A percentile compares a stretch with the other conserved stretches of the same genome.
Evolutionary conservation across 30 jellyfish, hydroid and myxozoan genomes (phyloP).

Genomic region (Cassiopea andromeda): DNA sequence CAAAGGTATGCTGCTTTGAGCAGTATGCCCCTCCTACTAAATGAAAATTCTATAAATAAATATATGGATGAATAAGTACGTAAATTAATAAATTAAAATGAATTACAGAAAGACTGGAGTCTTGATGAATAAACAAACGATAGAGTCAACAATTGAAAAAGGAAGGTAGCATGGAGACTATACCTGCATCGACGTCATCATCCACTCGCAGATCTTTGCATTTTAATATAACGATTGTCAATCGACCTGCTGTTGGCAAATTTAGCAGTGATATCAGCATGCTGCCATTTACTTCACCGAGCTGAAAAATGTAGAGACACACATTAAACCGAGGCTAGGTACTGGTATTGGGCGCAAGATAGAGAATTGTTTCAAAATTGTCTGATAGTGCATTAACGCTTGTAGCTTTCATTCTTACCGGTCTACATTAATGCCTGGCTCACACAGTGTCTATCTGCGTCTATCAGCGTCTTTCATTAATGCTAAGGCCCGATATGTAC

Average conservation of each 20-base stretch:
- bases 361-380: too few relatives aligned
- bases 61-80: neutral
- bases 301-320: slow-evolving; percentile 46
- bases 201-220: slow-evolving; percentile 75
- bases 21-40: too few relatives aligned
- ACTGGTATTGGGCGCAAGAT: neutral
- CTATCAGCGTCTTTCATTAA: too few relatives aligned
- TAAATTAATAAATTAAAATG: neutral
- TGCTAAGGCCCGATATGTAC: too few relatives aligned
- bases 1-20: too few relatives aligned
- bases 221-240: slow-evolving; percentile 72
- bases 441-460: too few relatives aligned
- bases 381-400: too few relatives aligned
- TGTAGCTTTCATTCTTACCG: too few relatives aligned
- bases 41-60: too few relatives aligned
- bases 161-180: neutral
- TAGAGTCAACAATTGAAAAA: neutral
- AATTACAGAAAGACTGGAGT: neutral
- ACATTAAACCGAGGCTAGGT: neutral
- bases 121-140: neutral
- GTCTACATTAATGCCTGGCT: too few relatives aligned
- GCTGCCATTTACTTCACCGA: slow-evolving; percentile 88
- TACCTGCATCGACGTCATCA: slow-evolving; percentile 86
- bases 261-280: slow-evolving; percentile 79
- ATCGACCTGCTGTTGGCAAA: slow-evolving; percentile 93